Base-by-base conservation (phyloP, 1,140 invertebrate species). In the Phortica variegata region DNA sequence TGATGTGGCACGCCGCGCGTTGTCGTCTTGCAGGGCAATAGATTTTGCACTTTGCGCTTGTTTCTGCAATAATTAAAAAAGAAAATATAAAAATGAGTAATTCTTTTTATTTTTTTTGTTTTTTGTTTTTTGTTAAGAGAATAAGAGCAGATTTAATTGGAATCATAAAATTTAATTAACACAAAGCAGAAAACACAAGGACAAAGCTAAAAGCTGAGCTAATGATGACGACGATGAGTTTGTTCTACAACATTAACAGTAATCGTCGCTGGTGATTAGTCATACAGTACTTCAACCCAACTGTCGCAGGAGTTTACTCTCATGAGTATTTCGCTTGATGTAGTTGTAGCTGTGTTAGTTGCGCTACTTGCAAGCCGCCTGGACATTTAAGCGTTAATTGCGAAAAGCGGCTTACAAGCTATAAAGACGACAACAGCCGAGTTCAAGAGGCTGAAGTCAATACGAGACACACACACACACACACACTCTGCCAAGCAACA, bases 31-130 rank as follows among this genome's bases (percentile, higher is more conserved):
- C 84, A 86, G 16, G 84, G 85, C 52, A 86, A 76, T 54, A 87
- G 79, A 56, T 84, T 85, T 76, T 85, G 84, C 72, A 86, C 84
- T 81, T 85, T 86, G 65, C 84, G 80, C 69, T 86, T 86, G 70
- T 86, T 84, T 71, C 85, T 87, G 80, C 78, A 71, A 80, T 73
- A 60, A 60, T 61, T 60, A 50, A 57, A 12, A 58, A 41, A 52
- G 15, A 48, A 18, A 47, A 42, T 29, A 26, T 15, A 17, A 20
- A 58, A 59, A 32, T 50, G 23, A 39, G 10, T 0, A 38, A 39
- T 10, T n/a, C 19, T 13, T 2, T 21, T 7, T 33, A 48, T 15
- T 19, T 36, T 9, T n/a, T n/a, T n/a, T n/a, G n/a, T n/a, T n/a
- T n/a, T n/a, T n/a, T n/a, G n/a, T n/a, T n/a, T n/a, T n/a, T n/a